Evolutionary conservation across 1,140 invertebrate genomes (phyloP).

Genomic region (Sweltsa coloradensis): DNA sequence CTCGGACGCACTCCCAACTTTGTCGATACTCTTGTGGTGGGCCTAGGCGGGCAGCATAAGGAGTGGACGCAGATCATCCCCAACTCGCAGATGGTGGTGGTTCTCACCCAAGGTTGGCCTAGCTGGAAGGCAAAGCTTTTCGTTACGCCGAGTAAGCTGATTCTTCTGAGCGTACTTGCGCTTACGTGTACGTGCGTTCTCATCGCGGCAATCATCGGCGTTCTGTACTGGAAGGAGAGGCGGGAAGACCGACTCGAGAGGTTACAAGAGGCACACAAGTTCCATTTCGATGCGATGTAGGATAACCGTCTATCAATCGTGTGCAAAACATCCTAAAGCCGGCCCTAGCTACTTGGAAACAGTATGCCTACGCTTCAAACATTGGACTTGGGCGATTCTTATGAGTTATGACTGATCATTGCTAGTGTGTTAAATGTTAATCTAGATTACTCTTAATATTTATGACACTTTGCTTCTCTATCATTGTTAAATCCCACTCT

Average conservation of each 20-base stretch:
- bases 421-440: no score
- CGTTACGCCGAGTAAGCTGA: constrained; percentile 89
- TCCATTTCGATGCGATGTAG: constrained; percentile 72
- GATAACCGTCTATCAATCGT: no score
- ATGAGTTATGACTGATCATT: no score
- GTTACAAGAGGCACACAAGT: constrained; percentile 73
- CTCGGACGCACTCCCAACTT: constrained; percentile 95
- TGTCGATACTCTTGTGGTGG: constrained; percentile 79
- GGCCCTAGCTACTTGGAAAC: no score
- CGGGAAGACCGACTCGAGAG: constrained; percentile 83
- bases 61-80: constrained; percentile 91
- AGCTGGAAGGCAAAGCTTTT: constrained; percentile 89
- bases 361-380: no score
- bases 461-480: no score
- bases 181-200: constrained; percentile 77
- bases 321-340: no score
- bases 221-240: constrained; percentile 88
- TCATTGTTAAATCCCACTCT: no score
- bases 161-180: constrained; percentile 81
- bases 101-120: constrained; percentile 71
- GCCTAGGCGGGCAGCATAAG: constrained; percentile 50
- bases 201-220: constrained; percentile 71
- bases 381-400: no score
- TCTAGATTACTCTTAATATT: no score
- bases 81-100: constrained; percentile 93